Base-by-base conservation (phyloP, 2,113 vertebrate genomes). In the Pangasianodon hypophthalmus region DNA sequence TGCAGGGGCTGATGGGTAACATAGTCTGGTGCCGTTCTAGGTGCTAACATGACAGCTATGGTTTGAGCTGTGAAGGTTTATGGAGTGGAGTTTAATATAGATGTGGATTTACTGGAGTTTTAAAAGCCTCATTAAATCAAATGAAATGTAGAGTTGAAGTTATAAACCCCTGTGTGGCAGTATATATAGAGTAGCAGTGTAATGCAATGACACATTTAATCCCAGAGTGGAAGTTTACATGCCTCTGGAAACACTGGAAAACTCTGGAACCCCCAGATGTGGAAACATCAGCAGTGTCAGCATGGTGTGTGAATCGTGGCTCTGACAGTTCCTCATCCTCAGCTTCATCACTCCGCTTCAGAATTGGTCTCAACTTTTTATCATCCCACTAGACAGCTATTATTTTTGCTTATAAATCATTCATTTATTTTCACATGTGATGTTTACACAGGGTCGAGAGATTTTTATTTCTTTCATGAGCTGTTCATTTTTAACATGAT, bases 1-100 rank as follows among this genome's bases (percentile, higher is more conserved):
- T 80, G 46, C 73, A 24, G 73, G 73, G 73, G 37, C 73, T 77
- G 73, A 46, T 77, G 73, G 77, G 77, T 80, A 80, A 80, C 6
- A 10, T 29, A 29, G 41, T 24, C 29, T 11, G 5, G 13, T 7
- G 11, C 10, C 7, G 13, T 26, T 44, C 1, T 13, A 50, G 9
- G 21, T 21, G 41, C 21, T 26, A 26, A 46, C 44, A 4, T 24
- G 41, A 14, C 75, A 79, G 26, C 26, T n/a, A 79, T 29, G 52
- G n/a, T 56, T 18, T 52, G 13, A 79, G 9, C 24, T 46, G 9
- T 46, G 2, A 52, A n/a, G 46, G 44, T 75, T 80, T 16, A 52
- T n/a, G 4, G 48, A n/a, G 46, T 32, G 29, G 29, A 50, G 26
- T 16, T 52, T 32, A 82, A n/a, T 32, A 82, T n/a, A 54, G 79